Conservation (phyloP, 2,113 vertebrate species). For the Isichthys henryi region DNA sequence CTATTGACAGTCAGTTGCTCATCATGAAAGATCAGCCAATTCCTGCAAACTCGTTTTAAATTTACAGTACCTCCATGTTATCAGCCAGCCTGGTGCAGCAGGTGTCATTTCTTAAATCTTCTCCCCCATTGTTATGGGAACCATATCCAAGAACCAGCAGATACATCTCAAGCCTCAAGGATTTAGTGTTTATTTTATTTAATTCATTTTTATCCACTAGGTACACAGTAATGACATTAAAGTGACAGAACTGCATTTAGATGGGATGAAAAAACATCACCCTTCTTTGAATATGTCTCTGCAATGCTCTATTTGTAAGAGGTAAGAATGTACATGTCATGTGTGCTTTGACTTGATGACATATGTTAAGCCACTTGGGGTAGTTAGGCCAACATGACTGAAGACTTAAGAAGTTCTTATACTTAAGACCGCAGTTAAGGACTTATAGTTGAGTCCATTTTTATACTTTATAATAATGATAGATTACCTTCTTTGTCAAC, state of each 20-base stretch:
- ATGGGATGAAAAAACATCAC: not conserved
- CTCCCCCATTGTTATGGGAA: not conserved
- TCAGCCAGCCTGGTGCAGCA: not conserved
- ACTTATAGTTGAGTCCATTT: not conserved
- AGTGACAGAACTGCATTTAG: not conserved
- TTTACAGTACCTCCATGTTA: not conserved
- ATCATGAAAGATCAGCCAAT: not conserved
- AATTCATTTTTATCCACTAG: slow-evolving; percentile 4
- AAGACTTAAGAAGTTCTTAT: not conserved
- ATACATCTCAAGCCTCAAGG: not conserved
- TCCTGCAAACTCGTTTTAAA: not conserved
- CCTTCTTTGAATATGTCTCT: not conserved
- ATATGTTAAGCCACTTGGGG: not conserved
- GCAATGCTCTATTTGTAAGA: not conserved
- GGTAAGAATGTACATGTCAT: not conserved
- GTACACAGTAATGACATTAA: not conserved
- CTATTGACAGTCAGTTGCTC: not conserved
- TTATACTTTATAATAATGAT: not conserved
- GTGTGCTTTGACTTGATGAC: not conserved
- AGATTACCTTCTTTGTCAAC: not conserved
- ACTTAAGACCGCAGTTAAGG: not conserved
- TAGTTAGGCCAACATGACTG: not conserved
- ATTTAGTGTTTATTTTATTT: slow-evolving; percentile 17
- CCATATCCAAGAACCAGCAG: not conserved
- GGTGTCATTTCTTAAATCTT: not conserved